Conservation (phyloP, 1,140 invertebrate genomes). For the Tribolium madens region DNA sequence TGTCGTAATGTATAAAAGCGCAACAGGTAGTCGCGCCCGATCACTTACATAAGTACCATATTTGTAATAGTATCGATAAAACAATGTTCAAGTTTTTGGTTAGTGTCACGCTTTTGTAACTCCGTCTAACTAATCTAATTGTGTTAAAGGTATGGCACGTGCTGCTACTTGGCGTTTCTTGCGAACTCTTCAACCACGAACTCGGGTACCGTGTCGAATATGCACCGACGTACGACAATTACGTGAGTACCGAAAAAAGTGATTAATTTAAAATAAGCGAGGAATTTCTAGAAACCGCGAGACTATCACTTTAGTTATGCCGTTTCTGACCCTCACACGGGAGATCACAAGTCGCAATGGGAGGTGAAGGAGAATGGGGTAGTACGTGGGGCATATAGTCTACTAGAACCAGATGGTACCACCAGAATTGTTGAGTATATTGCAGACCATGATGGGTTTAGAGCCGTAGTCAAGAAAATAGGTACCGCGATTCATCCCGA, state of each 20-base stretch:
- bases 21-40: conserved; percentile 6
- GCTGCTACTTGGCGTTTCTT: conserved; percentile 9
- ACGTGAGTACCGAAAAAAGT: conserved; percentile 50
- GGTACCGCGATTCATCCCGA: conserved; percentile 49
- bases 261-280: conserved; percentile 1
- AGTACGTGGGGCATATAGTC: conserved; percentile 67
- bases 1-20: conserved; percentile 42
- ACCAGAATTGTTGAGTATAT: conserved; percentile 67
- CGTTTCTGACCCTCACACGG: conserved; percentile 67
- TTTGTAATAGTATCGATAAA: conserved; percentile 27
- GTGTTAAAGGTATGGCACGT: conserved; percentile 39
- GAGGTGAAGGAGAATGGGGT: conserved; percentile 67
- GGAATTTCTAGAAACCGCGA: conserved; percentile 55
- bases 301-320: conserved; percentile 68
- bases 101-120: conserved; percentile 22
- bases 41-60: conserved; percentile 37
- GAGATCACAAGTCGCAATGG: conserved; percentile 68
- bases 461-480: conserved; percentile 64
- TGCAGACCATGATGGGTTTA: conserved; percentile 67
- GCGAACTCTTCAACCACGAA: not conserved
- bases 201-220: conserved; percentile 40
- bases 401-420: conserved; percentile 67
- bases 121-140: conserved; percentile 1
- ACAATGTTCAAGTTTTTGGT: conserved; percentile 43
- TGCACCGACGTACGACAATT: conserved; percentile 54